phyloP scores from a whole-genome alignment of 2,113 vertebrate genomes.

The Rafetus swinhoei region DNA sequence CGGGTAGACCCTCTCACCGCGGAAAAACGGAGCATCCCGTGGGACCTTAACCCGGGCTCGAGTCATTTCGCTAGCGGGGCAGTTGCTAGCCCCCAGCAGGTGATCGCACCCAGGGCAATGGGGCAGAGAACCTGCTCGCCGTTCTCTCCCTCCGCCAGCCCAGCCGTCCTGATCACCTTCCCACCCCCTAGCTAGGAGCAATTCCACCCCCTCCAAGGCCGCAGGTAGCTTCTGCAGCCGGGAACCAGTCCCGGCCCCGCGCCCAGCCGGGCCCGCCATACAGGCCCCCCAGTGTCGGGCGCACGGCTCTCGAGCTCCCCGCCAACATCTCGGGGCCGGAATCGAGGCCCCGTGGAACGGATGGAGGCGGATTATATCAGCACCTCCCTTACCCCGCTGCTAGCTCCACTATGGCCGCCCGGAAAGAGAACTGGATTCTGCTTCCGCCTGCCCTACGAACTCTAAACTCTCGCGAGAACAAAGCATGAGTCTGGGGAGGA shows the following conservation, averaged over 20 bases:
- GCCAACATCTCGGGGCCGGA: rapidly evolving
- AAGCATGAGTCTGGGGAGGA: rapidly evolving
- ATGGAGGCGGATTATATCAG: conserved; percentile 79
- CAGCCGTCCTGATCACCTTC: neutral
- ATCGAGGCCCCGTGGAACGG: neutral
- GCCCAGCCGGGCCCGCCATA: neutral
- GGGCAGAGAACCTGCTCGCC: neutral
- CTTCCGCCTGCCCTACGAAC: conserved; percentile 81
- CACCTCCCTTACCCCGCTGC: conserved; percentile 80
- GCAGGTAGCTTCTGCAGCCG: neutral
- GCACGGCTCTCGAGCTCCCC: rapidly evolving
- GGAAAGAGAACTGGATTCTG: conserved; percentile 78
- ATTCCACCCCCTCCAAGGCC: neutral
- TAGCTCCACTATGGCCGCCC: conserved; percentile 81
- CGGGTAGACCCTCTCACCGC: neutral
- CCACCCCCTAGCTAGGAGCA: neutral
- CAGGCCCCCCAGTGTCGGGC: neutral
- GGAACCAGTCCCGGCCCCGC: neutral
- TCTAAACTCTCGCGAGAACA: conserved; percentile 78
- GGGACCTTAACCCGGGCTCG: neutral
- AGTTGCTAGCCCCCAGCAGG: neutral
- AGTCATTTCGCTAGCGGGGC: neutral
- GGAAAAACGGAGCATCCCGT: neutral
- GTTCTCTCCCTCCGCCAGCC: neutral
- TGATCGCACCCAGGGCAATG: no score